Evolutionary conservation across 2,113 vertebrate species (phyloP).

Genomic region (Pao palembangensis): DNA sequence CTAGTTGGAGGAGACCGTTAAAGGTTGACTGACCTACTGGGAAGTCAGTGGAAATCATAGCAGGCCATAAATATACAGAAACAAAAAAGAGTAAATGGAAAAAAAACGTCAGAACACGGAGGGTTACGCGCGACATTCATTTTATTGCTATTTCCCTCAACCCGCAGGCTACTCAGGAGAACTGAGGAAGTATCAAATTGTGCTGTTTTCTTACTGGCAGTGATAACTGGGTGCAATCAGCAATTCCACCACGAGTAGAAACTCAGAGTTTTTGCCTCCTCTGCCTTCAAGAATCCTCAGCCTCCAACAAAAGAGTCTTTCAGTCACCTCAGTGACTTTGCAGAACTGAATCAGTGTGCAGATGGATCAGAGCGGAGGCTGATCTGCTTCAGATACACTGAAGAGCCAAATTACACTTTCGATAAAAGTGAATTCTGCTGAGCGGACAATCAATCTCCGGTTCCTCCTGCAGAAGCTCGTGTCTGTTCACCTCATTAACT

Average conservation of each 20-base stretch:
- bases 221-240: not conserved
- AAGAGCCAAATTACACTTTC: too few relatives aligned
- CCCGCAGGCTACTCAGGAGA: too few relatives aligned
- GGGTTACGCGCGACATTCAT: too few relatives aligned
- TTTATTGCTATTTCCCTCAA: too few relatives aligned
- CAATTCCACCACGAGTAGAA: not conserved
- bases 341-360: slow-evolving; percentile 28
- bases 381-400: not conserved
- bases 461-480: slow-evolving; percentile 39
- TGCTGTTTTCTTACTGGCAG: not conserved
- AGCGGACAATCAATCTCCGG: slow-evolving; percentile 13
- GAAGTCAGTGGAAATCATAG: too few relatives aligned
- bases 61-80: too few relatives aligned
- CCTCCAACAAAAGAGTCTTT: not conserved
- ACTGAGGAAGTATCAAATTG: too few relatives aligned
- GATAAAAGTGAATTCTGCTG: too few relatives aligned
- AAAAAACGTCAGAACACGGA: too few relatives aligned
- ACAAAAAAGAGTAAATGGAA: too few relatives aligned
- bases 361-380: slow-evolving; percentile 5
- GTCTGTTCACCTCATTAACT: slow-evolving; percentile 35
- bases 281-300: not conserved
- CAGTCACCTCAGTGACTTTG: not conserved
- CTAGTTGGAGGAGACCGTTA: not conserved
- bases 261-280: not conserved
- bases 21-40: too few relatives aligned